Base-by-base conservation (phyloP, 2,113 vertebrate species). In the Argyrosomus japonicus region DNA sequence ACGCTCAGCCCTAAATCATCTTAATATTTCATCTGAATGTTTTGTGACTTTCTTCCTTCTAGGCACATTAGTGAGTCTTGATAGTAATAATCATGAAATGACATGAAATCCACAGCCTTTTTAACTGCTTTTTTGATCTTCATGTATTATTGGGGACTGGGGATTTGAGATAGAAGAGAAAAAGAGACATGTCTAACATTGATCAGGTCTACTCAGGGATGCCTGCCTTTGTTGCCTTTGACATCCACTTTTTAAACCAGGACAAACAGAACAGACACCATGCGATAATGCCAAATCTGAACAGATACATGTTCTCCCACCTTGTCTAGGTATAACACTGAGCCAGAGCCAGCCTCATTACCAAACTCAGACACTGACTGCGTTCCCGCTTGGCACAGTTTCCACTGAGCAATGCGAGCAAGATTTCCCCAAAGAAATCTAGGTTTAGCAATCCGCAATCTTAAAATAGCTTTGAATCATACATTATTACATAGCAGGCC, bases 401-500 rank as follows among this genome's bases (percentile, higher is more conserved):
- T 89, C 75, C 75, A 89, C 69, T 50, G 81, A 87, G 85, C 50
- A 75, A 76, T 86, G 76, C 88, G 76, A 87, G 88, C 14, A 47
- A 91, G 75, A 90, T 86, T 88, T 91, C 91, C 91, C 88, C 50
- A 81, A 86, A 91, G 90, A 91, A 91, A 89, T 85, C 81, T 86
- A 79, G 88, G 80, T 86, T 92, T 87, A 87, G 70, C 74, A 77
- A 82, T 85, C 72, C 63, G 48, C 64, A 51, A 72, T 83, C 92
- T 89, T 91, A 89, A 94, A 95, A 94, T 93, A 95, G 91, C 88
- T 88, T 85, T 79, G 82, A 91, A 91, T 93, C 92, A 94, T 93
- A 72, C 90, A 95, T 94, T 94, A 94, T 94, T 94, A 83, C 86
- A 89, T 63, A 84, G 76, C 81, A 68, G 84, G 75, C 68, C 61